These are phyloP conservation scores for Chiloscyllium punctatum DNA, from an alignment of 2,797 vertebrate genomes.

Conservation along the genomic window DNA sequence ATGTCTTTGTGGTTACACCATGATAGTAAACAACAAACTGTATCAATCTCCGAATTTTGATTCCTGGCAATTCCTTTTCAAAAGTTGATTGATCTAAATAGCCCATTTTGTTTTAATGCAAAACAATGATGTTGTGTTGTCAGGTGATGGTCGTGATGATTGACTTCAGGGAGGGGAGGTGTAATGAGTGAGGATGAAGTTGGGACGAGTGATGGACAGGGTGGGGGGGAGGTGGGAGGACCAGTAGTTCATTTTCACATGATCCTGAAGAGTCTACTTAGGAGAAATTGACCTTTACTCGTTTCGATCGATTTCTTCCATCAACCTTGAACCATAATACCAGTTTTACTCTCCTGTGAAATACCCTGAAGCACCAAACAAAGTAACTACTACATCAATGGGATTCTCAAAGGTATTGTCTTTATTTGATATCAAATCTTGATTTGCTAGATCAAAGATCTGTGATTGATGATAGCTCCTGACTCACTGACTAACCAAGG, in stretches of 20 bases:
- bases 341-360: neutral
- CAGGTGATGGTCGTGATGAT: neutral
- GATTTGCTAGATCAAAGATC: neutral
- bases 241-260: neutral
- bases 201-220: no score
- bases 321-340: no score
- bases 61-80: neutral
- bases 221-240: no score
- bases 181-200: no score
- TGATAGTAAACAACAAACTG: neutral
- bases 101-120: neutral
- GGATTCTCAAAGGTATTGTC: neutral
- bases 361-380: neutral
- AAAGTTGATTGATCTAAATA: neutral
- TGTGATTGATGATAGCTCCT: neutral
- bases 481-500: neutral
- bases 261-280: neutral
- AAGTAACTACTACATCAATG: neutral
- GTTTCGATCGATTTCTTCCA: neutral
- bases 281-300: neutral
- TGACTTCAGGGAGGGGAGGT: no score
- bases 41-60: no score
- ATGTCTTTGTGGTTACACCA: no score
- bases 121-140: neutral
- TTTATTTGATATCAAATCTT: neutral